Evolutionary conservation across 2,113 vertebrate genomes (phyloP).

Genomic region (Chamaea fasciata): DNA sequence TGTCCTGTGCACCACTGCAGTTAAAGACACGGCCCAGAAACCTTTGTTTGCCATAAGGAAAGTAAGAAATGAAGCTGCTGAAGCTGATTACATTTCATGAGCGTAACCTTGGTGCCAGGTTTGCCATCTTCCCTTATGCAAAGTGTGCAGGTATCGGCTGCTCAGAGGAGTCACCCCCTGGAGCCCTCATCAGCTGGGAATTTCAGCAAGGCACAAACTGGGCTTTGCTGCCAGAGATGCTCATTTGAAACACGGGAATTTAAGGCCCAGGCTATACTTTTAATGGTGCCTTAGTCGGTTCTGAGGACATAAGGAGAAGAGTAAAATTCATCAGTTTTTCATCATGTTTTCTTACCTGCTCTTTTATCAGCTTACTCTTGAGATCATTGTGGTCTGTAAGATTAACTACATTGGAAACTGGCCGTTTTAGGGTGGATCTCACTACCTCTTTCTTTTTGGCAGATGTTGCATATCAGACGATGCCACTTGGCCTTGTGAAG

Average conservation of each 20-base stretch:
- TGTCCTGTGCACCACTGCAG: background rate
- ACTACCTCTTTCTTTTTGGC: background rate
- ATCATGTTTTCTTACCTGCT: background rate
- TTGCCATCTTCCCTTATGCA: background rate
- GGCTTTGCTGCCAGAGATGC: background rate
- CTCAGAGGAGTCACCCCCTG: background rate
- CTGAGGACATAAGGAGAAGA: background rate
- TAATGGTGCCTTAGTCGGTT: background rate
- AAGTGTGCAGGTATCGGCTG: background rate
- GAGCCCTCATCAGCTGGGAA: background rate
- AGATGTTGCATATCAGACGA: background rate
- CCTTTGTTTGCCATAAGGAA: background rate
- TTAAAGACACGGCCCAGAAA: background rate
- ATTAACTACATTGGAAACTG: background rate
- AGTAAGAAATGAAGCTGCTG: background rate
- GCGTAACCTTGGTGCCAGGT: background rate
- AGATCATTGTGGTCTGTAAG: background rate
- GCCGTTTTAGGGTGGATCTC: background rate
- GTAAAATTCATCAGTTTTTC: background rate
- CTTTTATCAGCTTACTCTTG: background rate
- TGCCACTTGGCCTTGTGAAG: background rate
- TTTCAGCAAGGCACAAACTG: background rate
- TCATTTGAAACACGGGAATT: background rate
- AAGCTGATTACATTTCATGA: background rate
- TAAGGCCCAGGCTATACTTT: background rate